Conservation (phyloP, 2,113 vertebrate genomes). For the Eptesicus fuscus region DNA sequence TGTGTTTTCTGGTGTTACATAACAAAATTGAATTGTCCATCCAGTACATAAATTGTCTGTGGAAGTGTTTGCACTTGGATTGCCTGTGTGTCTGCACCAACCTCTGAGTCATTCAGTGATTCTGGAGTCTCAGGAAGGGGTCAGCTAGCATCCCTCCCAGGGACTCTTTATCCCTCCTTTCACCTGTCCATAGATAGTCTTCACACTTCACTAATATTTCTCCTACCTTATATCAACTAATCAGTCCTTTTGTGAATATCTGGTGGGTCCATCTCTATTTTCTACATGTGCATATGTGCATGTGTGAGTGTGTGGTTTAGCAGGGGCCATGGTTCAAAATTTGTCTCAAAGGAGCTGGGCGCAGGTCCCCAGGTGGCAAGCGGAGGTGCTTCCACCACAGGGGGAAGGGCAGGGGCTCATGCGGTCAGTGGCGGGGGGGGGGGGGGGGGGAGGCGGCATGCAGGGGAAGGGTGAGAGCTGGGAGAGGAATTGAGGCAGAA, state of each 20-base stretch:
- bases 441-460: no score
- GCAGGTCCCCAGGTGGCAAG: no score
- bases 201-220: neutral
- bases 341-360: neutral
- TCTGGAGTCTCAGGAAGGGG: neutral
- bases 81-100: neutral
- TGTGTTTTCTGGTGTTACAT: neutral
- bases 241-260: neutral
- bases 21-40: neutral
- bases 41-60: neutral
- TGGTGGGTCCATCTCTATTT: neutral
- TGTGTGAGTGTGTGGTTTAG: neutral
- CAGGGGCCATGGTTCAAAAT: neutral
- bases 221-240: neutral
- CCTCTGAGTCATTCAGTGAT: neutral
- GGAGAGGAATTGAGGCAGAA: no score
- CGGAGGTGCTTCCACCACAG: no score
- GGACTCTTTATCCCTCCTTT: neutral
- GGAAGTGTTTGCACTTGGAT: neutral
- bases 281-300: neutral
- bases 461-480: no score
- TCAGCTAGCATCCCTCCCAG: neutral
- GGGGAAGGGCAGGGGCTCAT: no score
- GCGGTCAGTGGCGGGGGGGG: no score
- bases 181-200: neutral